A percentile compares a stretch with the other conserved stretches of the same genome.
Conservation (phyloP, 35 echinoderm and acorn worm species). For the Lytechinus pictus region DNA sequence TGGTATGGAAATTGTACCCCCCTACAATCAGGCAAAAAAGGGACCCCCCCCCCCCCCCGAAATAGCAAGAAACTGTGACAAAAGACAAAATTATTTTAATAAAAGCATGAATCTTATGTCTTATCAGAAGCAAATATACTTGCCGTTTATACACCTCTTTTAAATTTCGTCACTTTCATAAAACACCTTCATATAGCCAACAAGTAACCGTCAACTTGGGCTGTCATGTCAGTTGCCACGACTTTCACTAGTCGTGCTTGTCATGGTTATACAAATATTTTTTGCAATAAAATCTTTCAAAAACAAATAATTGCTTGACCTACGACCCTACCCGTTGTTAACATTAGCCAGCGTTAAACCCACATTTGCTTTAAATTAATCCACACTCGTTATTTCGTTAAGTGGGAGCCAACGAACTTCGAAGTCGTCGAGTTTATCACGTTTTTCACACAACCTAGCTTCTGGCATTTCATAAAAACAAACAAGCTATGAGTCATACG, state of each 20-base stretch:
- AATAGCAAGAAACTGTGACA: no score
- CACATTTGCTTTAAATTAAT: background rate
- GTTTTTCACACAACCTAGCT: background rate
- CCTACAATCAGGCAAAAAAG: no score
- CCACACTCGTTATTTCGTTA: background rate
- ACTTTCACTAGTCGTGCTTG: background rate
- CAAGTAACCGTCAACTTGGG: no score
- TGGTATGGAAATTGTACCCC: no score
- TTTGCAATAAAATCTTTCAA: background rate
- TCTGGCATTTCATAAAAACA: background rate
- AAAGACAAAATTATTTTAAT: no score
- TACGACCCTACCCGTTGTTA: background rate
- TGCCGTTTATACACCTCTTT: no score
- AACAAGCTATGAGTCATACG: background rate
- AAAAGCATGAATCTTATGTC: no score
- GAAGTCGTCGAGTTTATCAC: background rate
- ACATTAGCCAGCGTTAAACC: background rate
- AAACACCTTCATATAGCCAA: no score
- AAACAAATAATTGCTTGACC: slow-evolving; percentile 12
- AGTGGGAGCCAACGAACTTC: background rate
- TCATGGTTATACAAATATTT: no score
- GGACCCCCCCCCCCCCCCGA: no score
- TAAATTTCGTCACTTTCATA: no score
- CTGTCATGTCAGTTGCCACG: background rate
- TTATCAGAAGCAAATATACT: no score